Evolutionary conservation across 2,888 invertebrate genomes (phyloP).

Genomic region (Microplitis deprimator): DNA sequence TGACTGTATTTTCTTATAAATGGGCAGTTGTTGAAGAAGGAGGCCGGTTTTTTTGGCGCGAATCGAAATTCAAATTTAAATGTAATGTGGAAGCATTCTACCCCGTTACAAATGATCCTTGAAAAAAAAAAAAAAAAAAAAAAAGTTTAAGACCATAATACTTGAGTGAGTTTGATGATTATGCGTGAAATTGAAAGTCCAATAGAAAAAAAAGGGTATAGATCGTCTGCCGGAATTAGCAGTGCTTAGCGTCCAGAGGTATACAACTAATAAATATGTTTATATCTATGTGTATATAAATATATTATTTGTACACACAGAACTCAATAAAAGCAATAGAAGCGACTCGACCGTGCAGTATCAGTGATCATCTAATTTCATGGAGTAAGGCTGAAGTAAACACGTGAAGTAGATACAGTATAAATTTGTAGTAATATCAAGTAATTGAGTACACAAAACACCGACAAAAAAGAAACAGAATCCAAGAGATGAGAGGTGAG

Average conservation of each 20-base stretch:
- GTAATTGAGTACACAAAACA: slow-evolving; percentile 32
- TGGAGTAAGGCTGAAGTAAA: slow-evolving; percentile 34
- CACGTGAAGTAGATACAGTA: slow-evolving; percentile 18
- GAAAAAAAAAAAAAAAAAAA: too few species aligned
- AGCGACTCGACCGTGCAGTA: slow-evolving; percentile 24
- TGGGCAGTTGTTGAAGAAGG: too few species aligned
- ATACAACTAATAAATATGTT: not conserved
- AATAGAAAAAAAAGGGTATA: too few species aligned
- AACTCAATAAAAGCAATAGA: slow-evolving; percentile 26
- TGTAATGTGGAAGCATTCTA: too few species aligned
- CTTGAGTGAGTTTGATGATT: too few species aligned
- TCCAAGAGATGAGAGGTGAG: slow-evolving; percentile 5
- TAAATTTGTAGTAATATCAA: slow-evolving; percentile 31
- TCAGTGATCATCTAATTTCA: slow-evolving; percentile 35
- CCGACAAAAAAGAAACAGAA: not conserved
- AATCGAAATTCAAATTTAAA: too few species aligned
- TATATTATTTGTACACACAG: slow-evolving; percentile 6
- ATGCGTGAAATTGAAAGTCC: too few species aligned
- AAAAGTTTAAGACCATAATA: too few species aligned
- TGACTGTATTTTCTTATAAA: too few species aligned
- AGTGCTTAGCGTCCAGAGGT: not conserved
- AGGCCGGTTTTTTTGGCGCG: too few species aligned
- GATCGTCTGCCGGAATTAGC: too few species aligned
- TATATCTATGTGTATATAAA: not conserved
- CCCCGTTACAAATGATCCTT: too few species aligned